Conservation (phyloP, 2,888 invertebrate species). For the Willowsia nigromaculata region DNA sequence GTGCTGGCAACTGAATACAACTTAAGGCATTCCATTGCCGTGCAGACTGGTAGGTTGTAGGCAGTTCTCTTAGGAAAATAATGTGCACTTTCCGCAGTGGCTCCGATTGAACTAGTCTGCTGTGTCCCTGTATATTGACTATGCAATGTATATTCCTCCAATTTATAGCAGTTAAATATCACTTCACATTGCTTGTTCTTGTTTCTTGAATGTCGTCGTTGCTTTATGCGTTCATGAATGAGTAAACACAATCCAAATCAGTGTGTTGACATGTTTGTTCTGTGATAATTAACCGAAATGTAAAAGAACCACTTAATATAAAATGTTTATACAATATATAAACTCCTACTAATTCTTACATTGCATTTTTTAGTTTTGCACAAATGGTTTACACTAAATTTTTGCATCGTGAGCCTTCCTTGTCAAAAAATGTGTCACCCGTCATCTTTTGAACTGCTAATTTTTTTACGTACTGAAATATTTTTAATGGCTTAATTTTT, state of each 20-base stretch:
- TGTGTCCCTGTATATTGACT: conserved; percentile 1
- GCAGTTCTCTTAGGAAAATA: neutral
- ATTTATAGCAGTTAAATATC: neutral
- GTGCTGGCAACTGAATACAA: conserved; percentile 44
- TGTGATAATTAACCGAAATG: neutral
- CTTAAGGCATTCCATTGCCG: conserved; percentile 29
- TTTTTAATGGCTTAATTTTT: no score
- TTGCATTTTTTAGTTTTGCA: neutral
- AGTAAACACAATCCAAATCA: neutral
- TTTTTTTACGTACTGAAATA: no score
- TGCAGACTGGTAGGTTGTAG: neutral
- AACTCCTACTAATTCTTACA: neutral
- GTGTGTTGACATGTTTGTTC: neutral
- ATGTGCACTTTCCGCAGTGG: neutral
- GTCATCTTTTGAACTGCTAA: no score
- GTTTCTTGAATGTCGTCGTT: conserved; percentile 45
- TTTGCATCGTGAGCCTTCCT: no score
- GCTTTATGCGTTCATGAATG: neutral
- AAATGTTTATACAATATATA: neutral
- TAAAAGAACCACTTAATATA: neutral
- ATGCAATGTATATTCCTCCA: neutral
- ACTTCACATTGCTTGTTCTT: conserved; percentile 10
- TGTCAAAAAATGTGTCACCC: no score
- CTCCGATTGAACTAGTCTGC: conserved; percentile 12
- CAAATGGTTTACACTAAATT: no score